A percentile compares a stretch with the other conserved stretches of the same genome.
Conservation (phyloP, 2,888 invertebrate species). For the Esperia sulphurella region DNA sequence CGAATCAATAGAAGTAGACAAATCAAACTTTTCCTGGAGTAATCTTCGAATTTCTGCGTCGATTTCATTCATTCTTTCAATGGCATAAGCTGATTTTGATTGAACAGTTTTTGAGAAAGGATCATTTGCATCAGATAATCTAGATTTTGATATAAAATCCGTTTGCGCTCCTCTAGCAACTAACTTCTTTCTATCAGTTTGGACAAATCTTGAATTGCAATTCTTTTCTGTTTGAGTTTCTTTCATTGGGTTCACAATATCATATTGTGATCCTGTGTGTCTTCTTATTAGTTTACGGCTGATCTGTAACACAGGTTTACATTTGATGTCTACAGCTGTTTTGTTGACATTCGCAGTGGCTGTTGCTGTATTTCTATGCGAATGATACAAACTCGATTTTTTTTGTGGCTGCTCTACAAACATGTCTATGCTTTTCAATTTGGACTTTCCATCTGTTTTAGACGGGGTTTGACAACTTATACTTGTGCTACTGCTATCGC, state of each 20-base stretch:
- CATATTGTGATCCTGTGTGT: conserved; percentile 38
- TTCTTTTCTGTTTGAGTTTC: conserved; percentile 47
- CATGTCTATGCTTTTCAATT: conserved; percentile 62
- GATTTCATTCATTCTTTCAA: conserved; percentile 80
- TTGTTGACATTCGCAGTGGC: conserved; percentile 25
- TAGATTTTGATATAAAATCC: conserved; percentile 21
- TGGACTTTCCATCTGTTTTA: conserved; percentile 50
- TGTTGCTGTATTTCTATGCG: conserved; percentile 54
- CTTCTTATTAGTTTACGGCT: conserved; percentile 31
- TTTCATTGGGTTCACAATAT: conserved; percentile 37
- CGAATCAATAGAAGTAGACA: conserved; percentile 73
- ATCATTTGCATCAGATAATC: too few relatives aligned
- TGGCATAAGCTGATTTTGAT: conserved; percentile 45
- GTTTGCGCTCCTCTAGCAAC: conserved; percentile 46
- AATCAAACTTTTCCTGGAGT: conserved; percentile 77
- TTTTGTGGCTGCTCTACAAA: conserved; percentile 49
- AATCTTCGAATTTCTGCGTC: conserved; percentile 79
- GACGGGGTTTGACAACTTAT: conserved; percentile 24
- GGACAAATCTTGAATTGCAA: conserved; percentile 32
- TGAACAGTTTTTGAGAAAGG: conserved; percentile 16
- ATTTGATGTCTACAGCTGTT: conserved; percentile 28
- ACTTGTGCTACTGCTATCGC: conserved; percentile 33
- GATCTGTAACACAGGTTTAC: conserved; percentile 24
- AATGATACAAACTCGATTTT: conserved; percentile 43
- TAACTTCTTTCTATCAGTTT: conserved; percentile 40